Evolutionary conservation across 2,888 invertebrate genomes (phyloP), one percentile per base, ranked within the genome.

Genomic region (Incurvaria masculella): DNA sequence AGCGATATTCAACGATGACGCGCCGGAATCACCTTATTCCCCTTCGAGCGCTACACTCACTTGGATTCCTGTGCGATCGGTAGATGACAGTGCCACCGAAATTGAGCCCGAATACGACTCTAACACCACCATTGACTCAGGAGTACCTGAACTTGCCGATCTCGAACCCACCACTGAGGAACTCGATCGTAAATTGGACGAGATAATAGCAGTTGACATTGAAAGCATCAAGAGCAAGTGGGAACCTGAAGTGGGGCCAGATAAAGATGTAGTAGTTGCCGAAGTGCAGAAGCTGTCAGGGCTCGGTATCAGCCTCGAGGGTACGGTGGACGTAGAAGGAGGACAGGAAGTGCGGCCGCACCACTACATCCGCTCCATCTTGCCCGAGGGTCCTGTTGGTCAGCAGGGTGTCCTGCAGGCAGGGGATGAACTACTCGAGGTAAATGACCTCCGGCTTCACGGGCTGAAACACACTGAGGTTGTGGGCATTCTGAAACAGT

Each of bases 321-420:
- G 99, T 26, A 99, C 98, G 0, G 98, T 97, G 14, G 98, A 99
- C 65, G 97, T 99, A 20, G 97, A 98, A 74, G 91, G 93, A 58
- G 99, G 98, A 2, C 86, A 91, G 57, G 98, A 99, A 79, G 87
- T 97, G 39, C 84, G 97, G 57, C 98, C 99, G n/a, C 97, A 97
- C 76, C 98, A 98, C 76, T 98, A 96, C 66, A 97, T 99, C 60
- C 85, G 98, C 56, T 94, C 95, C 26, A 96, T 99, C 57, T 82
- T 97, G 51, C 91, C 94, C 8, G 95, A 97, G 63, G 98, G 99
- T 3, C 98, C 99, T 0, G 97, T 98, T 0, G 98, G 97, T 1
- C 84, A 87, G 57, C 94, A 95, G 65, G 94, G 93, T 2, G 85
- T 86, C 49, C 81, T 99, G n/a, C 83, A 84, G 61, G 93, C 96